phyloP scores from a whole-genome alignment of 2,113 vertebrate species.

The Phocoena sinus region DNA sequence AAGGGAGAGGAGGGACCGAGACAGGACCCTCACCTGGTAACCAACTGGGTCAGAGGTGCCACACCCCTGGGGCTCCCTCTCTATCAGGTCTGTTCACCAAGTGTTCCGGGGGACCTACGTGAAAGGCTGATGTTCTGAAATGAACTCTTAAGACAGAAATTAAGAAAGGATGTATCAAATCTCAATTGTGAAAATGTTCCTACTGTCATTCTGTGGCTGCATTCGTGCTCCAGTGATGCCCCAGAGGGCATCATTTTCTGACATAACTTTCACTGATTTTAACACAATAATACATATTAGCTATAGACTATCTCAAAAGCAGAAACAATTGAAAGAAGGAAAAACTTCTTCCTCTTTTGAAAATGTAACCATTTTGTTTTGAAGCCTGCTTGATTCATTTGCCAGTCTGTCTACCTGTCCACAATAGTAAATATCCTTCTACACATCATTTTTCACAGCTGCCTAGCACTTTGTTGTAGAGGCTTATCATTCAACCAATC shows the following conservation, averaged over 20 bases:
- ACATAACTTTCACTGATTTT: background rate
- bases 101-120: background rate
- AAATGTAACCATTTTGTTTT: background rate
- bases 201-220: background rate
- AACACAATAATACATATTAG: background rate
- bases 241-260: background rate
- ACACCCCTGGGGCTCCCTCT: background rate
- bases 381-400: background rate
- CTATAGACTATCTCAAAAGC: background rate
- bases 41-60: background rate
- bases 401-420: background rate
- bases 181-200: background rate
- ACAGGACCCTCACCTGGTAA: background rate
- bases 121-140: background rate
- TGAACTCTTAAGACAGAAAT: background rate
- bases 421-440: background rate
- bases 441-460: background rate
- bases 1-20: background rate
- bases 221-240: background rate
- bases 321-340: background rate
- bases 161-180: background rate
- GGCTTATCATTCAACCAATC: background rate
- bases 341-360: background rate
- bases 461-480: background rate
- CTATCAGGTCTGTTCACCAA: background rate